These are phyloP conservation scores for Struthidea cinerea DNA, from an alignment of 2,113 vertebrate species.

Conservation along the genomic window DNA sequence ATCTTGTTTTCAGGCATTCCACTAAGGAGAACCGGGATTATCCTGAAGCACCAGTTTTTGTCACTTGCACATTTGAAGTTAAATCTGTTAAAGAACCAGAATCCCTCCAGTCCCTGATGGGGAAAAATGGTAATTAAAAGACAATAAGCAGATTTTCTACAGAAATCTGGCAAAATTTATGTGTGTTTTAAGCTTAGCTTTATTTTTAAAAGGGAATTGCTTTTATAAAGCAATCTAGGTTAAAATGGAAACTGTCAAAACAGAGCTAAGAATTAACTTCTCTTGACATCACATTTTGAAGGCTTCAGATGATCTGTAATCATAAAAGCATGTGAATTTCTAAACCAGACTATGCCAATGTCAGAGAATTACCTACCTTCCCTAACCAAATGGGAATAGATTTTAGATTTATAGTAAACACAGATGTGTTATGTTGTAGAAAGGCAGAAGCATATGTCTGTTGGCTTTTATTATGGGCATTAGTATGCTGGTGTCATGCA, in stretches of 20 bases:
- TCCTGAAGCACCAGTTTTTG: background rate
- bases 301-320: background rate
- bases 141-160: background rate
- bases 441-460: background rate
- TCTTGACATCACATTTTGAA: background rate
- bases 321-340: conserved; percentile 6
- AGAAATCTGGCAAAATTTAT: background rate
- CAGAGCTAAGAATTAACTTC: conserved; percentile 11
- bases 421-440: background rate
- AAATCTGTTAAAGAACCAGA: background rate
- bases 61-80: background rate
- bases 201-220: background rate
- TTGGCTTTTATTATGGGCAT: background rate
- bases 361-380: background rate
- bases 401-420: conserved; percentile 18
- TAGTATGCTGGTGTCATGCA: background rate
- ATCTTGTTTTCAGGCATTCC: background rate
- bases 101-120: background rate
- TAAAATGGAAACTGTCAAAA: conserved; percentile 16
- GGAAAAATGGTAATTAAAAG: background rate
- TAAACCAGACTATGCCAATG: background rate
- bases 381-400: background rate
- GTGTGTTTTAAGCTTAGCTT: background rate
- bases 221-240: conserved; percentile 3
- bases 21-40: background rate